Conservation (phyloP, 2,888 invertebrate species). For the Xylophagus ater region DNA sequence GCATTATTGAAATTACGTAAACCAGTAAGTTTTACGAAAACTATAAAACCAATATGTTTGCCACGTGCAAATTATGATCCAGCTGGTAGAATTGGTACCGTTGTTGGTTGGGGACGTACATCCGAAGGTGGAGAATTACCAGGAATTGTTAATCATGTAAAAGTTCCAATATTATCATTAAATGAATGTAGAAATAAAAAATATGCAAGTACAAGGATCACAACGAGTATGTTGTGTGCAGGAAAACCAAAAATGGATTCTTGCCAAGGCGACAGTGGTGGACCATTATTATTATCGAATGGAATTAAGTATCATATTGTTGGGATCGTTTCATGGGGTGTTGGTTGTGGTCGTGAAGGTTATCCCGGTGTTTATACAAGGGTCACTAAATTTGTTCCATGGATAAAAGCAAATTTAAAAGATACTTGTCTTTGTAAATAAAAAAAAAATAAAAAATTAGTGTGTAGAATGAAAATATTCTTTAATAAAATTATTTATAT, state of each 20-base stretch:
- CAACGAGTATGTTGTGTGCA: conserved; percentile 76
- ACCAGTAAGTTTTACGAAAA: conserved; percentile 57
- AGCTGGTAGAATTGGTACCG: conserved; percentile 56
- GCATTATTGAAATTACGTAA: conserved; percentile 66
- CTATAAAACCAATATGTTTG: conserved; percentile 57
- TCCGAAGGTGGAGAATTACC: conserved; percentile 72
- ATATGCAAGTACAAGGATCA: conserved; percentile 71
- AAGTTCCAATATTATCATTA: conserved; percentile 70
- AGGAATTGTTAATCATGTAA: conserved; percentile 68
- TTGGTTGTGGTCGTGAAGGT: conserved; percentile 44
- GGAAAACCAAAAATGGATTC: conserved; percentile 72
- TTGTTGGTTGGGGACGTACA: conserved; percentile 79
- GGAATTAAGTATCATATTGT: conserved; percentile 70
- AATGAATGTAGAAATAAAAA: conserved; percentile 72
- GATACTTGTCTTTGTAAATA: conserved; percentile 59
- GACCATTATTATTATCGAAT: conserved; percentile 63
- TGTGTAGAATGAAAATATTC: too few relatives aligned
- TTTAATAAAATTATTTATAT: too few relatives aligned
- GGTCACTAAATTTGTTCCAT: conserved; percentile 45
- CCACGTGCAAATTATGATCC: conserved; percentile 45
- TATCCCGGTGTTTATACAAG: conserved; percentile 44
- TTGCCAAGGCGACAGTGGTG: conserved; percentile 83
- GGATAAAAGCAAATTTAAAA: conserved; percentile 63
- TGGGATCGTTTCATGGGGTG: conserved; percentile 80
- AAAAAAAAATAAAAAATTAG: too few relatives aligned